Evolutionary conservation across 1,140 invertebrate genomes (phyloP), one percentile per base, ranked within the genome.

Genomic region (Anthonomus grandis): DNA sequence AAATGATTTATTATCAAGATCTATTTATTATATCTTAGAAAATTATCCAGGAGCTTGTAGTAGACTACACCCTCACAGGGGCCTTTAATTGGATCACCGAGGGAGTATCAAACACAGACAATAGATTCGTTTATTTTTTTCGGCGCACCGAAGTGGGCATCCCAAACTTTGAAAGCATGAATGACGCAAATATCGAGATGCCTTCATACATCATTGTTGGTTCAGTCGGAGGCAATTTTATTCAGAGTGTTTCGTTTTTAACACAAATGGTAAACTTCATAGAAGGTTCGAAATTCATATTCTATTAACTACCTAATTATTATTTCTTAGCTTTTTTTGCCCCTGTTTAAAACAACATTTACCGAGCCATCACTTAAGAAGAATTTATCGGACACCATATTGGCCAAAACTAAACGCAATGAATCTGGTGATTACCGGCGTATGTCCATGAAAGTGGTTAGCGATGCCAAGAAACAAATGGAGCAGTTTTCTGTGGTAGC

Each of bases 111-210:
- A 72, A 78, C 23, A 66, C 74, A 0, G 79, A 83, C 17, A 72
- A 73, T 0, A 79, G 80, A 45, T 81, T 84, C 58, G 71, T 87
- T 0, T 91, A 88, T 66, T 80, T 90, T 46, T 63, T 88, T 52
- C 77, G 86, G 36, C 72, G 71, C n/a, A 75, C 70, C 5, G 82
- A 82, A 19, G 75, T 81, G 19, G 76, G 76, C 4, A 74, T 87
- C 37, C 84, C 84, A 0, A 68, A 44, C 9, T 83, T 79, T 53
- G 71, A 77, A 13, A 72, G 75, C 3, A 60, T 70, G 21, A 65
- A 76, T 13, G 74, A 80, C 22, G 82, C 82, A 22, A 65, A 74
- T 24, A 70, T 72, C 0, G 70, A 79, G 60, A 87, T 90, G 78
- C 79, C 85, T 0, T 70, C 78, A 41, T 80, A 84, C 64, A 72